Percentiles rank a stretch among this genome's conserved stretches.
phyloP scores from a whole-genome alignment of 2,888 invertebrate species.

The Ferdinandea cuprea region DNA sequence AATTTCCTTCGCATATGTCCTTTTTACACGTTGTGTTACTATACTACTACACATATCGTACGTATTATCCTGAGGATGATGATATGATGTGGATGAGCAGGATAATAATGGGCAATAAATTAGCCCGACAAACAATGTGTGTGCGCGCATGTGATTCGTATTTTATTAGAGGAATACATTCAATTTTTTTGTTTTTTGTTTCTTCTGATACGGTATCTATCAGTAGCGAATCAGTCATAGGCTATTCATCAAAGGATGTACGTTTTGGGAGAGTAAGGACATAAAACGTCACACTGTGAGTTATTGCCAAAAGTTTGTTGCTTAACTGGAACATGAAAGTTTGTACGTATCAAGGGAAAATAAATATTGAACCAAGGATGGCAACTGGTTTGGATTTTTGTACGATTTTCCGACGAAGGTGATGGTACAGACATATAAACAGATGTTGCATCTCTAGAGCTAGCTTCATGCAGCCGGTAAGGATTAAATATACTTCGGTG shows the following conservation, averaged over 20 bases:
- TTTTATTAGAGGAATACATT: constrained; percentile 44
- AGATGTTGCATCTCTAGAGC: too few species aligned
- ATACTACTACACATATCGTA: constrained; percentile 8
- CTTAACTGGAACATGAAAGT: too few species aligned
- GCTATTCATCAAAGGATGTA: constrained; percentile 58
- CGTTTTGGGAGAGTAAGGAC: neutral
- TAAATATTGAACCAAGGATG: too few species aligned
- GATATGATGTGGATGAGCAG: constrained; percentile 70
- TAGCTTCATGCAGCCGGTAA: too few species aligned
- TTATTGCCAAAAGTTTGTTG: neutral
- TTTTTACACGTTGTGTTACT: constrained; percentile 45
- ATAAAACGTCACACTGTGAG: neutral
- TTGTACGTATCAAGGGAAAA: too few species aligned
- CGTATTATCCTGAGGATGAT: constrained; percentile 53
- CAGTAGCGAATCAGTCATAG: constrained; percentile 67
- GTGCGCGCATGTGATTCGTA: constrained; percentile 38
- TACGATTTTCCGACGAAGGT: too few species aligned
- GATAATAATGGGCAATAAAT: constrained; percentile 73
- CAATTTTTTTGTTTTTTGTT: neutral
- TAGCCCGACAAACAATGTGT: constrained; percentile 66
- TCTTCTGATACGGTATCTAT: constrained; percentile 22
- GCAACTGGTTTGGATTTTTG: too few species aligned
- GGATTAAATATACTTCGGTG: too few species aligned
- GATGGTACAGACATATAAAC: too few species aligned
- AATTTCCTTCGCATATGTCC: constrained; percentile 73